phyloP scores from a whole-genome alignment of 2,113 vertebrate genomes.

The Porphyrio hochstetteri region DNA sequence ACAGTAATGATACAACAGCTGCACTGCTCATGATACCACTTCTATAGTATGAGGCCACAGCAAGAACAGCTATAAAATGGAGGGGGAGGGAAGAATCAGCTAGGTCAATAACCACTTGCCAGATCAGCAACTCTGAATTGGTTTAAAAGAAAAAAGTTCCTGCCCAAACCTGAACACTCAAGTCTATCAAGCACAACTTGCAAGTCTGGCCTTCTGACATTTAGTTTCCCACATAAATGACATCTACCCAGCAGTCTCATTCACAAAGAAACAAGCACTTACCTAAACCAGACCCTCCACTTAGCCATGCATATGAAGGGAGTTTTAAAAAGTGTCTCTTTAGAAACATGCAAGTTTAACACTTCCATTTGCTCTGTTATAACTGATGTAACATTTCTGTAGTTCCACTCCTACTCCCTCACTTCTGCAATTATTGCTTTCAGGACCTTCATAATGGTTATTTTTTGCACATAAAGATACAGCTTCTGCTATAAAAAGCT shows the following conservation, averaged over 20 bases:
- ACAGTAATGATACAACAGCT: neutral
- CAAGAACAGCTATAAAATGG: neutral
- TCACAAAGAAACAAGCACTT: neutral
- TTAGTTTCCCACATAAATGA: neutral
- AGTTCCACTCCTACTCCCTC: neutral
- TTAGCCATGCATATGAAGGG: accelerated
- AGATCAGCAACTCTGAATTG: neutral
- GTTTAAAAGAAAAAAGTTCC: neutral
- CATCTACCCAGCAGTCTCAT: neutral
- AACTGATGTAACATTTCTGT: neutral
- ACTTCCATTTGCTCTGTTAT: neutral
- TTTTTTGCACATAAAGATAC: neutral
- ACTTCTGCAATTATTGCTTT: neutral
- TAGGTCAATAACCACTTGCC: neutral
- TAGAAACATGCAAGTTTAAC: neutral
- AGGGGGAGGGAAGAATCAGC: neutral
- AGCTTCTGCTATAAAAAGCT: neutral
- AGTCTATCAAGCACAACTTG: neutral
- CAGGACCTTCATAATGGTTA: neutral
- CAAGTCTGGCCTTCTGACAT: neutral
- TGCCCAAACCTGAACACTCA: neutral
- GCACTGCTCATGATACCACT: neutral
- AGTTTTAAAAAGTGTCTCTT: neutral
- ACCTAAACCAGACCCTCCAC: neutral
- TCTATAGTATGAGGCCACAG: neutral